Base-by-base conservation (phyloP, 2,888 invertebrate species). In the Hyles lineata region DNA sequence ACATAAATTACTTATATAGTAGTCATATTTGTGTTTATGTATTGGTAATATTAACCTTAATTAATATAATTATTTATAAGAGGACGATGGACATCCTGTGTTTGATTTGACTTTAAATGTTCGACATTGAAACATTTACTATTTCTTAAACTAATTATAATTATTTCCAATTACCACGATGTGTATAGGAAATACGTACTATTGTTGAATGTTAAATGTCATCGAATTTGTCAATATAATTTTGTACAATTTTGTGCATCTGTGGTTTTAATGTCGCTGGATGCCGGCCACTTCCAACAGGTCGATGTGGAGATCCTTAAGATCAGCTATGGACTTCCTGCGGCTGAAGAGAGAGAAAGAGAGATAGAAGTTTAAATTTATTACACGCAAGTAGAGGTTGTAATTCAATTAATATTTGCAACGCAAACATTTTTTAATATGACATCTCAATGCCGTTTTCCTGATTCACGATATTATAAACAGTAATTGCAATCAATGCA, bases 1-100 rank as follows among this genome's bases (percentile, higher is more conserved):
- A 63, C 35, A 29, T 62, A 50, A 25, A 32, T 11, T 11, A 62
- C 52, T 52, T 15, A 11, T 25, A 29, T 19, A 32, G 23, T 35
- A 43, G 55, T 25, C 50, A 58, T 72, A 32, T 67, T 21, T 43
- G 21, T 19, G 21, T 29, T 21, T 62, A 71, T n/a, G 52, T 62
- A 21, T n/a, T 62, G 32, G 29, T 43, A 52, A 52, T 58, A 63
- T 67, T 58, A 25, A 63, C 63, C 35, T 72, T 35, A 21, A 67
- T 67, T 58, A 58, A 58, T 70, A 55, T n/a, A 29, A 70, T 19
- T 19, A 19, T 55, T 55, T 19, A 55, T 3, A 19, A 55, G 52
- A 55, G 52, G 52, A 19, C 52, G 52, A 43, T 55, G 52, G 19
- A 55, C n/a, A 55, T 55, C 52, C 52, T 19, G 52, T 19, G n/a